Conservation (phyloP, 2,113 vertebrate genomes). For the Malurus cyaneus region DNA sequence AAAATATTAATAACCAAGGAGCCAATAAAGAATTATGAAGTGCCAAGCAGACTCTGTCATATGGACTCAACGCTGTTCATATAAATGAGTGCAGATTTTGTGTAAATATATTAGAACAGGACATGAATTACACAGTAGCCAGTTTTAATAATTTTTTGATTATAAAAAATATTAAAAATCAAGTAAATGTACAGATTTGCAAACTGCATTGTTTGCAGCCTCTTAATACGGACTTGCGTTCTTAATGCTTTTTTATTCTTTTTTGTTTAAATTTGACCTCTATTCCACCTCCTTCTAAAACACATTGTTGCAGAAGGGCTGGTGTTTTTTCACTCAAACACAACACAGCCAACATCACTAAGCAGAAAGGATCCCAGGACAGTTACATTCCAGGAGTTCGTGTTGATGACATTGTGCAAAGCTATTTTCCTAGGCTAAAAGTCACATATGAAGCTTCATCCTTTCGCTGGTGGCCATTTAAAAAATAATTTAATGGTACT, state of each 20-base stretch:
- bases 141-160: not conserved
- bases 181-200: not conserved
- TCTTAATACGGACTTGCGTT: not conserved
- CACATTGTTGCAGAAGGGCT: not conserved
- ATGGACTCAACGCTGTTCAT: not conserved
- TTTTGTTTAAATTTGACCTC: constrained; percentile 33
- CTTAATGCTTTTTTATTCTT: not conserved
- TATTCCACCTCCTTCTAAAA: constrained; percentile 26
- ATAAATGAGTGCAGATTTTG: not conserved
- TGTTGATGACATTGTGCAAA: not conserved
- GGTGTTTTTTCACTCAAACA: constrained; percentile 9
- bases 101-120: not conserved
- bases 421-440: not conserved
- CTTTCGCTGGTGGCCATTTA: not conserved
- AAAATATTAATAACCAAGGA: constrained; percentile 16
- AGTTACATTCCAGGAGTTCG: not conserved
- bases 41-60: not conserved
- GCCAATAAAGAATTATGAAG: not conserved
- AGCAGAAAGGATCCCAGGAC: not conserved
- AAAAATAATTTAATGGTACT: not conserved
- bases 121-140: not conserved
- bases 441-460: not conserved
- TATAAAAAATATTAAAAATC: constrained; percentile 8
- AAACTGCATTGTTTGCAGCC: not conserved
- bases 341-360: not conserved